Base-by-base conservation (phyloP, 2,888 invertebrate species). In the Tortrix viridana region DNA sequence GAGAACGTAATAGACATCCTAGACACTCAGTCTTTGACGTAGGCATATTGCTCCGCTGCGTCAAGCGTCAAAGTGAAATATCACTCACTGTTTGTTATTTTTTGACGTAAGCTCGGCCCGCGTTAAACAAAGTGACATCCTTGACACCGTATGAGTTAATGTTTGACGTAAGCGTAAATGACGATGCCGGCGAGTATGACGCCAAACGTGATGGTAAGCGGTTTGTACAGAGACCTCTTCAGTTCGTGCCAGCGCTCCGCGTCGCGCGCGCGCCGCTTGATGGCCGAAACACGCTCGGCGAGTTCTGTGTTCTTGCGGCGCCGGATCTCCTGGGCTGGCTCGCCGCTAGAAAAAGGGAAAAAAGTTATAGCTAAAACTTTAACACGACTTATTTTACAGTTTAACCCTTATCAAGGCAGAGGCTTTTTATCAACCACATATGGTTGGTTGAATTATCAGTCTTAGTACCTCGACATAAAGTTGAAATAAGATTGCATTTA, bases 141-240 rank as follows among this genome's bases (percentile, higher is more conserved):
- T 43, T 14, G 16, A n/a, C 4, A 6, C 5, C 2, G 48, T 14
- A 22, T 23, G 37, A 19, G 16, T 72, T 89, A 92, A 69, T 89
- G 88, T 74, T 88, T 91, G 56, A 93, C 92, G 83, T 94, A 94
- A 69, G 93, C 72, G 82, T 94, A 94, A 65, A 95, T 94, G 73
- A 95, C 82, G 71, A 95, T 92, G 82, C 95, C 94, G 80, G 95
- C 95, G 75, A 95, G 91, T 68, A 95, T 81, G 77, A 95, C 92
- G 80, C 95, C 95, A 87, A 94, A 89, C 73, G 95, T 95, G 89
- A 95, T 92, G 85, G 95, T 93, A 86, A 95, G 92, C 79, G 95
- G 95, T 92, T 94, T 94, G 90, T 94, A 95, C 88, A 95, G 93
- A 89, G 95, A 96, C 95, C 95, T 95, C 95, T 95, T 95, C 92